Evolutionary conservation across 1,140 invertebrate species (phyloP).

Genomic region (Diorhabda elongata): DNA sequence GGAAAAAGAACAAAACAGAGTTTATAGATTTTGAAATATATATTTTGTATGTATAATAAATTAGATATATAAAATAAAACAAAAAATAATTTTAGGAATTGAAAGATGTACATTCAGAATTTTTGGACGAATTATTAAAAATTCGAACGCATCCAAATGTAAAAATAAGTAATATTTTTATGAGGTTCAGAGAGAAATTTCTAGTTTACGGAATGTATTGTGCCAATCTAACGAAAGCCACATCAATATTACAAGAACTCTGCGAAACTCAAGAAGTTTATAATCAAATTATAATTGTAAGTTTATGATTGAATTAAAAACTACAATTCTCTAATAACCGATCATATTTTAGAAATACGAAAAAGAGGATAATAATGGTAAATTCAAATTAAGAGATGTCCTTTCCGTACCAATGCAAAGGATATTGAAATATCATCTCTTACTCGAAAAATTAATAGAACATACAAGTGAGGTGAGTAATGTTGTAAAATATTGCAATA

Average conservation of each 20-base stretch:
- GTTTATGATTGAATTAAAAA: neutral
- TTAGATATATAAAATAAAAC: too few relatives aligned
- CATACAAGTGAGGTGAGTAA: slow-evolving; percentile 74
- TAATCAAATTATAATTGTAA: slow-evolving; percentile 42
- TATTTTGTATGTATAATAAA: too few relatives aligned
- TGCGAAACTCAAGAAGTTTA: slow-evolving; percentile 52
- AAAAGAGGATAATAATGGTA: slow-evolving; percentile 88
- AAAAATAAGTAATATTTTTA: slow-evolving; percentile 72
- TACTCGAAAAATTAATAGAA: slow-evolving; percentile 88
- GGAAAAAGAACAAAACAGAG: too few relatives aligned
- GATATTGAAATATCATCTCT: slow-evolving; percentile 93
- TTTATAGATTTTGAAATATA: too few relatives aligned
- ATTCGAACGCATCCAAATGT: slow-evolving; percentile 54
- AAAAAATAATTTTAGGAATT: slow-evolving; percentile 60
- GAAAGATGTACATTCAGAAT: slow-evolving; percentile 77
- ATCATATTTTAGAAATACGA: slow-evolving; percentile 74
- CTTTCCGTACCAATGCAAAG: slow-evolving; percentile 97
- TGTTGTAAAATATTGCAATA: neutral
- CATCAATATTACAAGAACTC: slow-evolving; percentile 70
- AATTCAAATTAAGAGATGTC: slow-evolving; percentile 91
- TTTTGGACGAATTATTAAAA: slow-evolving; percentile 74
- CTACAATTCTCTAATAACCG: too few relatives aligned
- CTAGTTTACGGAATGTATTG: slow-evolving; percentile 95
- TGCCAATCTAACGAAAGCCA: slow-evolving; percentile 81
- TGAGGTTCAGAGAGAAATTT: slow-evolving; percentile 85